phyloP scores from a whole-genome alignment of 2,888 invertebrate species.

The Microctonus aethiopoides region DNA sequence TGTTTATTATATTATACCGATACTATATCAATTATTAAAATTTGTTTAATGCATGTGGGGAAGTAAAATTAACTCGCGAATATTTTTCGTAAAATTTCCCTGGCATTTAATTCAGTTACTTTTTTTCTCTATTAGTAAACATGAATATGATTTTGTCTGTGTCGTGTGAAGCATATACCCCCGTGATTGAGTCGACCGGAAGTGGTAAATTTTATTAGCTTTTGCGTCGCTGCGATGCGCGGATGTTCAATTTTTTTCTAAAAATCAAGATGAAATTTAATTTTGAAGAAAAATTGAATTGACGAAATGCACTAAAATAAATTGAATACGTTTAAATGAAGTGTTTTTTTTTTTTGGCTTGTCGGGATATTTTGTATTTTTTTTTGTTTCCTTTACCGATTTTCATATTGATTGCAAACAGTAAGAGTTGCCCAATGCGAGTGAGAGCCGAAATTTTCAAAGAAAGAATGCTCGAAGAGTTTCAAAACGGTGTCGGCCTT shows the following conservation, averaged over 20 bases:
- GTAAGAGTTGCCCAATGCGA: slow-evolving; percentile 31
- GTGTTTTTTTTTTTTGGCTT: no score
- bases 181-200: slow-evolving; percentile 4
- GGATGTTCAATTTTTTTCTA: slow-evolving; percentile 9
- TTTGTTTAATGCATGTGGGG: not conserved
- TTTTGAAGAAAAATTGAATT: not conserved
- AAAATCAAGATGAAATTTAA: not conserved
- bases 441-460: slow-evolving; percentile 39
- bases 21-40: not conserved
- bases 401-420: slow-evolving; percentile 2
- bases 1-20: not conserved
- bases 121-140: not conserved
- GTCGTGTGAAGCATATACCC: not conserved
- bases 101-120: not conserved
- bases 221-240: not conserved
- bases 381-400: not conserved
- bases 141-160: not conserved
- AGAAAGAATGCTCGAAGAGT: slow-evolving; percentile 35
- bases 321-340: not conserved
- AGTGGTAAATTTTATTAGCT: slow-evolving; percentile 13
- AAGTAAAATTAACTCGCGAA: not conserved
- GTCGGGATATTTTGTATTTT: not conserved
- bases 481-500: slow-evolving; percentile 42
- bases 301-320: not conserved
- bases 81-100: not conserved